These are phyloP conservation scores for Parthenolecanium corni DNA, from an alignment of 2,888 invertebrate genomes.

Conservation along the genomic window DNA sequence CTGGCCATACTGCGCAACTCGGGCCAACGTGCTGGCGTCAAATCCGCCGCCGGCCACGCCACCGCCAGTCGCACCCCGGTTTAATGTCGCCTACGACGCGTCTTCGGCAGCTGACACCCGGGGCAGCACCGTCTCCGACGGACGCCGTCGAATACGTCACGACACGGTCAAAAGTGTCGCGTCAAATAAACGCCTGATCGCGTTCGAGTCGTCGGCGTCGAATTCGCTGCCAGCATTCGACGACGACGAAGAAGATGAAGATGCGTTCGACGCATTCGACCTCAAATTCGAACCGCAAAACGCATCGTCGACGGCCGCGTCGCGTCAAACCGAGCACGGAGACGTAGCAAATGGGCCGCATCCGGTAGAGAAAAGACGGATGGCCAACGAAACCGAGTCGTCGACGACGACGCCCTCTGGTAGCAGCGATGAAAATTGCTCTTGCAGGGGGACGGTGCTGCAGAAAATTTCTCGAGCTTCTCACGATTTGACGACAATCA, in stretches of 20 bases:
- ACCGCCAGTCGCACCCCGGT: too few species aligned
- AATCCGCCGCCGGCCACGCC: too few species aligned
- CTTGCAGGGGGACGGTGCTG: neutral
- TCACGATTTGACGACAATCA: constrained; percentile 19
- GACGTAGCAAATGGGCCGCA: too few species aligned
- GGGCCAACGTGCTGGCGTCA: too few species aligned
- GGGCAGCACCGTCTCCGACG: too few species aligned
- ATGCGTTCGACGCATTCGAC: neutral
- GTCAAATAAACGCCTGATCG: constrained; percentile 16
- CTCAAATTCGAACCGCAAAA: neutral
- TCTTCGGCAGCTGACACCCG: too few species aligned
- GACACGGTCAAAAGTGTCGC: constrained; percentile 6
- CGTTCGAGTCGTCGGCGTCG: neutral
- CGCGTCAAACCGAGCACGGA: too few species aligned
- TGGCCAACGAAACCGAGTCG: neutral
- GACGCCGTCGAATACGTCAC: constrained; percentile 6
- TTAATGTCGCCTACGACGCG: too few species aligned
- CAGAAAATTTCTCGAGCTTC: constrained; percentile 6
- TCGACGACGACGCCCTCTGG: neutral
- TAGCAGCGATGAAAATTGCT: neutral
- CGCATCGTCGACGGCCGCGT: neutral
- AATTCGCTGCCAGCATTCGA: neutral
- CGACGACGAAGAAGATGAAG: neutral
- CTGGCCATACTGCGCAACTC: too few species aligned
- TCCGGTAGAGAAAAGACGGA: neutral